Evolutionary conservation across 2,888 invertebrate species (phyloP).

Genomic region (Augochlorella aurata): DNA sequence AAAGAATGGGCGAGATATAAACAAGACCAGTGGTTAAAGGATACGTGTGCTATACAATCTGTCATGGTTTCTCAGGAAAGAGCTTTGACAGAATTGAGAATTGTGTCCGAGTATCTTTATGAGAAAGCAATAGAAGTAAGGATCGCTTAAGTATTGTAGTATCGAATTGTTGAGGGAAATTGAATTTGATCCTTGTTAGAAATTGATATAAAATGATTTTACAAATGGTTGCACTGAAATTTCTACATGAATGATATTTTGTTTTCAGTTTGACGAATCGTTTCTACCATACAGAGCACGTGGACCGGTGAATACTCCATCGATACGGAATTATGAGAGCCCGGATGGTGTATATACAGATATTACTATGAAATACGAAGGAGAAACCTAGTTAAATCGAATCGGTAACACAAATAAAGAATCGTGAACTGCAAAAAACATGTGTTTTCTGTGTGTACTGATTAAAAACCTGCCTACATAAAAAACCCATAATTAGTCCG

Average conservation of each 20-base stretch:
- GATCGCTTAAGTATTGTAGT: conserved; percentile 3
- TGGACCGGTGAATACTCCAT: conserved; percentile 93
- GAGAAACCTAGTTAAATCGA: conserved; percentile 54
- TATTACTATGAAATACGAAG: conserved; percentile 86
- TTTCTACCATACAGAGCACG: conserved; percentile 87
- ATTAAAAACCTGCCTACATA: not conserved
- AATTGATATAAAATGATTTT: not conserved
- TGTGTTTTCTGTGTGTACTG: not conserved
- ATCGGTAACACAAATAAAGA: not conserved
- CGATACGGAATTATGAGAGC: conserved; percentile 89
- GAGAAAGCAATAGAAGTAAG: conserved; percentile 91
- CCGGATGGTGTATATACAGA: conserved; percentile 96
- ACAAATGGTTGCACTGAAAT: not conserved
- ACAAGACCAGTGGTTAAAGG: conserved; percentile 85
- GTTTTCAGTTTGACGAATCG: conserved; percentile 87
- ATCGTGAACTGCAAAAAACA: not conserved
- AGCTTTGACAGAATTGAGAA: conserved; percentile 90
- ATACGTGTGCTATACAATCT: conserved; percentile 87
- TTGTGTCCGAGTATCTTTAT: conserved; percentile 93
- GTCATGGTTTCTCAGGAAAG: conserved; percentile 88
- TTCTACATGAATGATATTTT: conserved; percentile 40
- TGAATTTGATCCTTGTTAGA: not conserved
- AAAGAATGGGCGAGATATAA: conserved; percentile 91
- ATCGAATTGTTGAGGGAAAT: not conserved
- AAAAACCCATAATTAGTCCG: not conserved